Base-by-base conservation (phyloP, 2,113 vertebrate genomes). In the Falco punctatus region DNA sequence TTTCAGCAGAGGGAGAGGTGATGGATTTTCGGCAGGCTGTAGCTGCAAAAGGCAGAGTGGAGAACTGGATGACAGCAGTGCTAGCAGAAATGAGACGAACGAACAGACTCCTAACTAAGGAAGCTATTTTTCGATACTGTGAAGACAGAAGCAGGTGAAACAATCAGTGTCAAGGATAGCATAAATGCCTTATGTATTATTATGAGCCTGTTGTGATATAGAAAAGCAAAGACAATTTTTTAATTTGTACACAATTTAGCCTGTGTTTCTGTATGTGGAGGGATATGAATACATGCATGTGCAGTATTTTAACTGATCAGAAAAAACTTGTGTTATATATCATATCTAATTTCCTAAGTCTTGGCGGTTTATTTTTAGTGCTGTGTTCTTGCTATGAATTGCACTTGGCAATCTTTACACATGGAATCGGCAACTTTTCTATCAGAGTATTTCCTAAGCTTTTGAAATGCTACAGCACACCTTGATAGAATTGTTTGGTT, bases 61-160 rank as follows among this genome's bases (percentile, higher is more conserved):
- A 99, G 96, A 99, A 98, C 2, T 99, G 99, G 99, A 99, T 99
- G 99, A 99, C 98, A 0, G 98, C 90, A 0, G 98, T 99, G 17
- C 96, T 99, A 40, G 84, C 89, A 5, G 99, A 99, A 90, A 99
- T 99, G 99, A 98, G 98, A 70, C 98, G 97, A 74, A 99, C 99
- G 2, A 99, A 99, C 96, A 97, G 98, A n/a, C 98, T 98, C 22
- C 98, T 99, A 77, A 99, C 99, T 52, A 99, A 99, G 84, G 99
- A 99, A 94, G 99, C 99, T n/a, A 98, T 99, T 94, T 99, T 98
- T 89, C 92, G 90, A 97, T 99, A 99, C 84, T 99, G 98, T 54
- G 98, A 98, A 62, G 98, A 99, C 77, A 98, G 97, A 70, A 98
- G 97, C 98, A 99, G 99, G 99, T 99, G 65, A 95, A 90, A 48